phyloP scores from a whole-genome alignment of 1,140 invertebrate genomes.

The Tetranychus urticae region DNA sequence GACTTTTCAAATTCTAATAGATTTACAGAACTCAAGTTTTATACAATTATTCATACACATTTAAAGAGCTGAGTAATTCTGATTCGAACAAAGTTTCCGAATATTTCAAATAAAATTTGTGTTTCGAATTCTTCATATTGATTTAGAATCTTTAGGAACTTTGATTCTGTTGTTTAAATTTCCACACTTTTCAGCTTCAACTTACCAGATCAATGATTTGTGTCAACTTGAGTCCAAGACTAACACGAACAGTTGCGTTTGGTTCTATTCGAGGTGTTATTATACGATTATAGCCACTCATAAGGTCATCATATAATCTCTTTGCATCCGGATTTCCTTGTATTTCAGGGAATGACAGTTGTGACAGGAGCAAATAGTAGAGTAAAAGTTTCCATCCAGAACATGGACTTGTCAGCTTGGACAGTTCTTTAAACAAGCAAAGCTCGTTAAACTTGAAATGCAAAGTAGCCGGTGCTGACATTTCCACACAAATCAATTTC shows the following conservation, averaged over 20 bases:
- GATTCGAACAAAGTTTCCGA: neutral
- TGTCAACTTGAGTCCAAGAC: conserved; percentile 79
- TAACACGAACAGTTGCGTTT: conserved; percentile 78
- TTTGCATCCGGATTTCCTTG: conserved; percentile 15
- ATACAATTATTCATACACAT: too few relatives aligned
- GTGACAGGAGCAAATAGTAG: neutral
- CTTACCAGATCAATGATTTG: conserved; percentile 97
- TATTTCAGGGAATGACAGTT: neutral
- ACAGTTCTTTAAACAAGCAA: too few relatives aligned
- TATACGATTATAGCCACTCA: conserved; percentile 64
- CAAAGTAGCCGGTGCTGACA: neutral
- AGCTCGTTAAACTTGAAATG: too few relatives aligned
- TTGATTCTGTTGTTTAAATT: neutral
- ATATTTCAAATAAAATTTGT: neutral
- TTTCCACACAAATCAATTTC: neutral
- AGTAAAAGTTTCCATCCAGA: neutral
- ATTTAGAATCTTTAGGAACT: neutral
- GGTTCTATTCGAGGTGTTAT: conserved; percentile 87
- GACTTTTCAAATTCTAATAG: too few relatives aligned
- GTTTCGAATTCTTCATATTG: neutral
- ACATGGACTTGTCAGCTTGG: neutral
- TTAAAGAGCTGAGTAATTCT: neutral
- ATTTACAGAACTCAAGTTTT: too few relatives aligned
- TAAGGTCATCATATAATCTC: conserved; percentile 17
- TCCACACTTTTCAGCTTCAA: conserved; percentile 7